These are phyloP conservation scores for Rostratula benghalensis DNA, from an alignment of 2,113 vertebrate genomes.

Conservation along the genomic window DNA sequence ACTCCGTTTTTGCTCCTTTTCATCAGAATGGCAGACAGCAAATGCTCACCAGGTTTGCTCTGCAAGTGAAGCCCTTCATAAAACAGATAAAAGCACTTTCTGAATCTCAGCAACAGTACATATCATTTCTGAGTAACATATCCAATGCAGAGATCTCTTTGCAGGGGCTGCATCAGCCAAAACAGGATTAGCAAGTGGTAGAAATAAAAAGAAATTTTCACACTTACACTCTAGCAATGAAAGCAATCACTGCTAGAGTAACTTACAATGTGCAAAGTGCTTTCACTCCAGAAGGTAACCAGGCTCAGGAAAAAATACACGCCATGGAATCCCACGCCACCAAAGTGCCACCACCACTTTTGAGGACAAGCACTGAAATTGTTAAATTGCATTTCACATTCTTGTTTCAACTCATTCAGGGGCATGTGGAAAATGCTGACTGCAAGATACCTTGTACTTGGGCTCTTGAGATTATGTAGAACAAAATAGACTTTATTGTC, in stretches of 20 bases:
- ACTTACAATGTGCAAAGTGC: conserved; percentile 33
- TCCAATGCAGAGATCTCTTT: conserved; percentile 33
- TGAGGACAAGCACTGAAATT: neutral
- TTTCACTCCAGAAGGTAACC: conserved; percentile 6
- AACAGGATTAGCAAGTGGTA: conserved; percentile 63
- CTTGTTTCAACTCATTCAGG: neutral
- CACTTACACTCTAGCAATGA: conserved; percentile 54
- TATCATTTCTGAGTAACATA: conserved; percentile 50
- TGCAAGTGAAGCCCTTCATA: neutral
- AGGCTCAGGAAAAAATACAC: neutral
- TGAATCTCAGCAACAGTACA: neutral
- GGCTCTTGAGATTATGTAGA: neutral
- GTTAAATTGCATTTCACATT: neutral
- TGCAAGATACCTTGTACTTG: neutral
- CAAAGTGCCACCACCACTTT: neutral
- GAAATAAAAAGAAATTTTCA: conserved; percentile 56
- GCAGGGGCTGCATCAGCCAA: conserved; percentile 54
- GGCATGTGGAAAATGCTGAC: neutral
- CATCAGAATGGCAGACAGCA: neutral
- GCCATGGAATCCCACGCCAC: neutral
- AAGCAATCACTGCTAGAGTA: conserved; percentile 43
- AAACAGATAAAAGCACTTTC: conserved; percentile 29
- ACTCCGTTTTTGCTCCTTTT: neutral
- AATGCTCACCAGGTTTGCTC: conserved; percentile 12
- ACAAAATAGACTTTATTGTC: neutral